Conservation (phyloP, 2,888 invertebrate genomes). For the Dicycla oo region DNA sequence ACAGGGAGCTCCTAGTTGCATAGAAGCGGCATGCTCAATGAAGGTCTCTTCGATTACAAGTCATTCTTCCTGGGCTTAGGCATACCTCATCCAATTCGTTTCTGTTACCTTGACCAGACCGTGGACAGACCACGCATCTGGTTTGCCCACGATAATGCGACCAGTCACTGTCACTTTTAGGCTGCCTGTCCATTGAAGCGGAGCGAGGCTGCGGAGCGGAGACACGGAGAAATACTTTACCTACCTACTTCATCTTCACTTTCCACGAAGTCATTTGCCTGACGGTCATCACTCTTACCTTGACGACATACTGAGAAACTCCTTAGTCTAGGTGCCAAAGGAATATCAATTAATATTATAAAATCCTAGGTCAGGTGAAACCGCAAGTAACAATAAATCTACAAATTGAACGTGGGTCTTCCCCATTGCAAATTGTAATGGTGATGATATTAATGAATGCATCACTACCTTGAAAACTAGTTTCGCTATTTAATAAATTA, state of each 20-base stretch:
- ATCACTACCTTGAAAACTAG: constrained; percentile 5
- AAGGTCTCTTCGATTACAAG: too few species aligned
- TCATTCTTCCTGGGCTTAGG: too few species aligned
- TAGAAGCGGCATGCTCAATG: too few species aligned
- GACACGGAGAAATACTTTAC: background rate
- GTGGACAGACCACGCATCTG: too few species aligned
- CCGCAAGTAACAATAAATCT: background rate
- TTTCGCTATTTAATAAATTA: background rate
- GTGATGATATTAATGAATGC: background rate
- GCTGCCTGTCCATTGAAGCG: too few species aligned
- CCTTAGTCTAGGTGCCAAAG: background rate
- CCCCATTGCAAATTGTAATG: background rate
- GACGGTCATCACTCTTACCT: background rate
- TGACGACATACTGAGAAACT: constrained; percentile 4
- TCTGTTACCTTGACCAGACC: too few species aligned
- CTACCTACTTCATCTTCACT: background rate
- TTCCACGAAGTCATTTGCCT: background rate
- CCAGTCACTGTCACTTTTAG: too few species aligned
- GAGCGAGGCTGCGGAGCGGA: too few species aligned
- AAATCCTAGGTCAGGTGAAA: constrained; percentile 8
- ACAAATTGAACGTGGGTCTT: constrained; percentile 26
- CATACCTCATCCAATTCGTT: too few species aligned
- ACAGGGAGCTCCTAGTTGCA: too few species aligned
- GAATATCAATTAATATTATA: constrained; percentile 9
- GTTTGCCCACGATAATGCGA: too few species aligned